Base-by-base conservation (phyloP, 2,797 vertebrate species). In the Hydrolagus colliei region DNA sequence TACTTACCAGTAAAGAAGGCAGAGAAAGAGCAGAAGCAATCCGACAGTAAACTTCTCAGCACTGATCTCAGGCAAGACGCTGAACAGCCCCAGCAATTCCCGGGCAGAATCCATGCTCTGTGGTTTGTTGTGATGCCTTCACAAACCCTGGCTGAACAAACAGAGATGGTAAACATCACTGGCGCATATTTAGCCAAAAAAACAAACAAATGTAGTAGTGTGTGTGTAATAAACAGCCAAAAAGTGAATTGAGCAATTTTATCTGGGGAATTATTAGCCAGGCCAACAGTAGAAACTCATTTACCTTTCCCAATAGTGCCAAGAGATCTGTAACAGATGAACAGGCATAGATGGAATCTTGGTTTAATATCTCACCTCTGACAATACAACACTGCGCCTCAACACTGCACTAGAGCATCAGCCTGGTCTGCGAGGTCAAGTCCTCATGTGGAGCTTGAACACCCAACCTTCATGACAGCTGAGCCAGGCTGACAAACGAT, bases 1-100 rank as follows among this genome's bases (percentile, higher is more conserved):
- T 22, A 89, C 91, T 91, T 86, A 95, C 94, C 94, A 94, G 90
- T 93, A 95, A 9, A 95, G 90, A 59, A 92, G 90, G 67, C 76
- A 67, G 80, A 91, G 85, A 79, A 93, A 93, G 82, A 93, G n/a
- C n/a, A 94, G 13, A 41, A 92, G 87, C 86, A 95, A 90, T 68
- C 89, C 73, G 62, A 94, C 20, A 0, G 93, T 89, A 62, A 94
- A 72, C 0, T 90, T 86, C 16, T 63, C 61, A 16, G 90, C 89
- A 67, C 89, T 90, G 74, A 84, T 32, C n/a, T 91, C 88, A 0
- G 86, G 20, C 85, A 88, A 77, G 41, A 9, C 52, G 11, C 9
- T 85, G 74, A 91, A 89, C 0, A 86, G 11, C 41, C 87, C 88
- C 9, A 92, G 84, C 88, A 89, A 85, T 84, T 89, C 88, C 86